Evolutionary conservation across 2,888 invertebrate genomes (phyloP), one percentile per base, ranked within the genome.

Genomic region (Diarsia rubi): DNA sequence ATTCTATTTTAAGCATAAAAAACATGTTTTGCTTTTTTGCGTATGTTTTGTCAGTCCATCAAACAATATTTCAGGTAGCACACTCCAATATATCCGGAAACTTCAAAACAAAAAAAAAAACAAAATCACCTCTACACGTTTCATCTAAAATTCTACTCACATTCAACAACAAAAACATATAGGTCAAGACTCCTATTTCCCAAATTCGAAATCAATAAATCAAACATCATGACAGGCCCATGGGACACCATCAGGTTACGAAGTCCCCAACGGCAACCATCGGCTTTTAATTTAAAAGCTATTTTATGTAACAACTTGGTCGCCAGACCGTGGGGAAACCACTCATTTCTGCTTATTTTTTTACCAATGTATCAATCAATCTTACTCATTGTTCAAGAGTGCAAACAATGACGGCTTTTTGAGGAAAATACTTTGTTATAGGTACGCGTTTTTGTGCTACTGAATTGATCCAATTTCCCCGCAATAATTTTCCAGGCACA

Each of bases 221-320:
- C 84, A 85, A 78, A 79, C 59, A 75, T 75, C 60, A 77, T 62
- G 81, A 78, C 81, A 72, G 69, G 54, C 87, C 75, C 79, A 66
- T 14, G 85, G 83, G 80, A 84, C 76, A 73, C 44, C 73, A 77
- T 68, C 76, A 87, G 83, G 81, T 78, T 82, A 71, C 67, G 37
- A 62, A 75, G 64, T 78, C 87, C 89, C 86, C 67, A 21, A 79
- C 86, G 88, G 73, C 76, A 64, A 72, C 70, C 82, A 76, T 83
- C 82, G 88, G 92, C 93, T 94, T 93, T 93, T 91, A 92, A 92
- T 90, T 90, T 96, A 95, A 96, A 95, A 96, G 95, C 95, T 90
- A 95, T 96, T 94, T 92, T 92, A 88, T 96, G 96, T 96, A 86
- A 86, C 91, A 89, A 83, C 86, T 86, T 84, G 84, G 80, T 86